A percentile compares a stretch with the other conserved stretches of the same genome.
Conservation (phyloP, 2,797 vertebrate species). For the Clarias fuscus region DNA sequence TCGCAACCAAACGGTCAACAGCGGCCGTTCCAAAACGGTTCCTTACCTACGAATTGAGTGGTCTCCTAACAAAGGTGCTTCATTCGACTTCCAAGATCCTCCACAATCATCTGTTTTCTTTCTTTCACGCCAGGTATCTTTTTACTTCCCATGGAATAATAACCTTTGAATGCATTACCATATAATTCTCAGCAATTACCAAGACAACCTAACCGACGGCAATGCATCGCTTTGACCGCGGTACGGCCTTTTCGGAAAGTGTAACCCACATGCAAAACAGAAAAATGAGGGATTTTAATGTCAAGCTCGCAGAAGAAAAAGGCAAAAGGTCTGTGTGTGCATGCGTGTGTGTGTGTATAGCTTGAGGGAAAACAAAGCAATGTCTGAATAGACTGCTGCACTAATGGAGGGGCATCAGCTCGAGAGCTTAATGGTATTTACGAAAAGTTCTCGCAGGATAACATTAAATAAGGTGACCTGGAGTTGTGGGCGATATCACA, state of each 20-base stretch:
- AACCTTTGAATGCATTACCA: neutral
- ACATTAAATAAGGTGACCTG: neutral
- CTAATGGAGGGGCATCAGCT: neutral
- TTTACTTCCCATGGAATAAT: neutral
- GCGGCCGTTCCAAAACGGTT: neutral
- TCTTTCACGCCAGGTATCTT: neutral
- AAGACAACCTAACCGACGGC: neutral
- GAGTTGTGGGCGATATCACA: neutral
- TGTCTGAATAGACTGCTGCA: neutral
- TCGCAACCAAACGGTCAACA: no score
- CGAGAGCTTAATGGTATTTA: neutral
- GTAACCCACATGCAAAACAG: slow-evolving; percentile 13
- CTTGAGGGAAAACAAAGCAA: slow-evolving; percentile 3
- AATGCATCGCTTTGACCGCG: neutral
- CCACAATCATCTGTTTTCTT: neutral
- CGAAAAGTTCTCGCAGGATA: neutral
- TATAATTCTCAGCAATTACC: slow-evolving; percentile 5
- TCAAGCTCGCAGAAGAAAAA: neutral
- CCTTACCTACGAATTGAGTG: neutral
- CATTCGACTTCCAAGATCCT: no score
- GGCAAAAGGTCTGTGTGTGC: slow-evolving; percentile 16
- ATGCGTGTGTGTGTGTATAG: neutral
- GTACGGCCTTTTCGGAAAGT: slow-evolving; percentile 21
- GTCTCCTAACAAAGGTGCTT: neutral
- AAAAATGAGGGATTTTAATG: slow-evolving; percentile 4